These are phyloP conservation scores for Mesoclemmys tuberculata DNA, from an alignment of 2,113 vertebrate genomes.

Conservation along the genomic window DNA sequence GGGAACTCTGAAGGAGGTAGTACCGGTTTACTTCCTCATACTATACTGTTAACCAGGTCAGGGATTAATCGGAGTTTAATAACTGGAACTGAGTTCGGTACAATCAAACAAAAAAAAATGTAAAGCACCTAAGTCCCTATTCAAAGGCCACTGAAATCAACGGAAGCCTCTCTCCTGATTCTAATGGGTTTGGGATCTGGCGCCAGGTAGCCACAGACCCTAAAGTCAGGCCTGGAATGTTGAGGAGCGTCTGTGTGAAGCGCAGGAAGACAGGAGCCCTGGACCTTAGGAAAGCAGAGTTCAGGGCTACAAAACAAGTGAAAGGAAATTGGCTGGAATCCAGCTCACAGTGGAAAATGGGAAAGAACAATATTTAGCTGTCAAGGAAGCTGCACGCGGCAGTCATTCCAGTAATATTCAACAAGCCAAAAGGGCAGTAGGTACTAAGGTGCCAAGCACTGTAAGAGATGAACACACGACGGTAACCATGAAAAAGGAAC, in stretches of 20 bases:
- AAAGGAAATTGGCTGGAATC: slow-evolving; percentile 15
- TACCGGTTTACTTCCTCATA: slow-evolving; percentile 1
- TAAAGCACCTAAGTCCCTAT: slow-evolving; percentile 49
- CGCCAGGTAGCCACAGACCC: slow-evolving; percentile 2
- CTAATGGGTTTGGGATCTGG: slow-evolving; percentile 47
- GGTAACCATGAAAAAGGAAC: neutral
- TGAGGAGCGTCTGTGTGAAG: slow-evolving; percentile 43
- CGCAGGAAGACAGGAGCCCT: neutral
- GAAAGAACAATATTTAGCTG: neutral
- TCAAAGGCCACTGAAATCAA: slow-evolving; percentile 17
- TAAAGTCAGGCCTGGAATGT: slow-evolving; percentile 31
- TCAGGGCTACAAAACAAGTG: slow-evolving; percentile 2
- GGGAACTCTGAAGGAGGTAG: neutral
- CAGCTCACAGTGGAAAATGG: neutral
- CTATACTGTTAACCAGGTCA: slow-evolving; percentile 9
- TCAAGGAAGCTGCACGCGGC: neutral
- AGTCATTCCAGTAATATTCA: neutral
- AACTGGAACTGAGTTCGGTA: slow-evolving; percentile 43
- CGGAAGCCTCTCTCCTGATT: slow-evolving; percentile 42
- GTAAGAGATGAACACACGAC: neutral
- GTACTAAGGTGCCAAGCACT: neutral
- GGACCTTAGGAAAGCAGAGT: slow-evolving; percentile 14
- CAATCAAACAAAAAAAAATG: slow-evolving; percentile 52
- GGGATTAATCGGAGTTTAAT: slow-evolving; percentile 62
- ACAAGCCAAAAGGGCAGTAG: neutral